These are phyloP conservation scores for Lasioglossum villosulum DNA, from an alignment of 2,888 invertebrate genomes.

Conservation along the genomic window DNA sequence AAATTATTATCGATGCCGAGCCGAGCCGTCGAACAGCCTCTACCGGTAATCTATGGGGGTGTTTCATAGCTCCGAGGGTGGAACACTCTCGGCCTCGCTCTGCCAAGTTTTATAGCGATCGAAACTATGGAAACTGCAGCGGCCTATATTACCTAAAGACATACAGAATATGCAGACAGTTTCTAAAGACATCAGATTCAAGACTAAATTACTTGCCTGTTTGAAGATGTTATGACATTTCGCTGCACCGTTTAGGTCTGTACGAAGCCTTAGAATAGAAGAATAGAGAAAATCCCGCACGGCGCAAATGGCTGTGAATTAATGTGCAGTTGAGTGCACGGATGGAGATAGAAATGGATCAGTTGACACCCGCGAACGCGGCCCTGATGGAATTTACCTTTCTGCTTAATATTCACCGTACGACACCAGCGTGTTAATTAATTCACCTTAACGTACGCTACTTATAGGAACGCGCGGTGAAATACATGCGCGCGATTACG, in stretches of 20 bases:
- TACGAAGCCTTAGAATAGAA: background rate
- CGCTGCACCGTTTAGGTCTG: no score
- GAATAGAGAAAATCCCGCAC: background rate
- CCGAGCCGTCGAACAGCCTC: background rate
- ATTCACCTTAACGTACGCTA: constrained; percentile 70
- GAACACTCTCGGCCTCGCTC: background rate
- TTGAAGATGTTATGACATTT: no score
- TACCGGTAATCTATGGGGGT: background rate
- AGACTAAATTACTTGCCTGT: no score
- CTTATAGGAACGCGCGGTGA: constrained; percentile 22
- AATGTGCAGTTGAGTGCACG: background rate
- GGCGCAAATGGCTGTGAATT: background rate
- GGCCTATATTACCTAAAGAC: no score
- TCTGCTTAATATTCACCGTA: constrained; percentile 74
- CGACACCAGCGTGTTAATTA: constrained; percentile 73
- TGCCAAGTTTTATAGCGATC: background rate
- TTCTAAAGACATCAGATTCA: no score
- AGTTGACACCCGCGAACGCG: constrained; percentile 33
- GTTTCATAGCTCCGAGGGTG: background rate
- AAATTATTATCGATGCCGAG: constrained; percentile 36
- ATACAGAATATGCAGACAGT: no score
- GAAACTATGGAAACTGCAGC: no score
- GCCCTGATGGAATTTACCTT: constrained; percentile 62
- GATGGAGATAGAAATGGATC: constrained; percentile 4
- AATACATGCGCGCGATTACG: constrained; percentile 41